Conservation (phyloP, 2,888 invertebrate species). For the Oeneis ivallda region DNA sequence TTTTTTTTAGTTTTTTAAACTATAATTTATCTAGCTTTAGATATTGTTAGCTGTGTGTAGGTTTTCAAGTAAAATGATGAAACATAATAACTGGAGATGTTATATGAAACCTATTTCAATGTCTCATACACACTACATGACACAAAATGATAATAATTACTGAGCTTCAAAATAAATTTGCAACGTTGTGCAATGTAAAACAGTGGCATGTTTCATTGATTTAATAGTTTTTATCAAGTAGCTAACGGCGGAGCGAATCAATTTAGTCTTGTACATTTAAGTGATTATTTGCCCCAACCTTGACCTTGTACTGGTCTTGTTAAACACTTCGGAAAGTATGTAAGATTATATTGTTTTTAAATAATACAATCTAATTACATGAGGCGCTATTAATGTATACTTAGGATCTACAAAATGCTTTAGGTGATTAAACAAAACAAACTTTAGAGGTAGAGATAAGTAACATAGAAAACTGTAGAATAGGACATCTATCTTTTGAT, state of each 20-base stretch:
- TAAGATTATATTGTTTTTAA: neutral
- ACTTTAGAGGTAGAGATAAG: no score
- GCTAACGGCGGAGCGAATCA: constrained; percentile 9
- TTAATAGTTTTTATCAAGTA: neutral
- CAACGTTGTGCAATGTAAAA: neutral
- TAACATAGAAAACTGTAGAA: no score
- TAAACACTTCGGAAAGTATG: neutral
- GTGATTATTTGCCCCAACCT: constrained; percentile 22
- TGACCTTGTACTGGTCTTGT: constrained; percentile 29
- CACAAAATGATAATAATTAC: neutral
- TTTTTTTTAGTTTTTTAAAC: no score
- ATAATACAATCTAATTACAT: neutral
- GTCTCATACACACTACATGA: neutral
- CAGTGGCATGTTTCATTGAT: neutral
- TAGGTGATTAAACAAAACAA: no score
- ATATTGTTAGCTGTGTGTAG: no score
- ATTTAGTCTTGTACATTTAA: constrained; percentile 21
- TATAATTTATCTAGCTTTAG: no score
- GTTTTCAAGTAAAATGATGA: no score
- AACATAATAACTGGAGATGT: neutral
- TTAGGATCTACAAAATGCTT: no score
- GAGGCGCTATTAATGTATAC: neutral
- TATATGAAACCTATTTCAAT: neutral
- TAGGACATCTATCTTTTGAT: no score
- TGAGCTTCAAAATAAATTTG: constrained; percentile 5